phyloP scores from a whole-genome alignment of 2,888 invertebrate genomes.

The Latrodectus hesperus region DNA sequence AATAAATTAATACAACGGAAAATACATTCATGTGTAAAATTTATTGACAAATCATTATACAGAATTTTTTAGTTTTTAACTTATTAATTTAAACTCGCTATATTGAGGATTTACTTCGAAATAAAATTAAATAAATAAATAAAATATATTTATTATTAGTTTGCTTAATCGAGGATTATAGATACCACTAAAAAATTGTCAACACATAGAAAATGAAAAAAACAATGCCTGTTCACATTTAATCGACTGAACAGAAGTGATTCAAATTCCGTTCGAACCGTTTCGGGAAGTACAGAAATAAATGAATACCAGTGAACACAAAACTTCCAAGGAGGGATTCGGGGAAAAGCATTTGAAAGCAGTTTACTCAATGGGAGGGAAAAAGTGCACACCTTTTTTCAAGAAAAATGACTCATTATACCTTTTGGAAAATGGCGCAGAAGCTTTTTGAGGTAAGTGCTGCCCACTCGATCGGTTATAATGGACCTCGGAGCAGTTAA shows the following conservation, averaged over 20 bases:
- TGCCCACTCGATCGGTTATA: slow-evolving; percentile 36
- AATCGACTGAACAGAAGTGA: slow-evolving; percentile 30
- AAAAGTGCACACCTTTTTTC: slow-evolving; percentile 21
- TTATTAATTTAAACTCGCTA: too few relatives aligned
- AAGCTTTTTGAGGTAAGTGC: slow-evolving; percentile 52
- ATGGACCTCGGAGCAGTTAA: slow-evolving; percentile 40
- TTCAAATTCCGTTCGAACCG: slow-evolving; percentile 11
- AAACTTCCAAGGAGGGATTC: neutral
- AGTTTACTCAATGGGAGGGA: slow-evolving; percentile 43
- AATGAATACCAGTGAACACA: slow-evolving; percentile 18
- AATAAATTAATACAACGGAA: too few relatives aligned
- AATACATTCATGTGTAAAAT: too few relatives aligned
- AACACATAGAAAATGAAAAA: neutral
- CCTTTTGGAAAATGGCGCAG: slow-evolving; percentile 44
- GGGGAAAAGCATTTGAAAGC: too few relatives aligned
- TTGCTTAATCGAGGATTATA: too few relatives aligned
- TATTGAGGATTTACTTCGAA: too few relatives aligned
- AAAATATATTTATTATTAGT: too few relatives aligned
- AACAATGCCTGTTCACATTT: neutral
- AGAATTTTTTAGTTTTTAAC: too few relatives aligned
- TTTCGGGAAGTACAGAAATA: slow-evolving; percentile 6
- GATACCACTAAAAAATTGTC: too few relatives aligned
- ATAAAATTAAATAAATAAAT: too few relatives aligned
- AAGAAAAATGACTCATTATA: slow-evolving; percentile 10
- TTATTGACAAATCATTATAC: too few relatives aligned